These are phyloP conservation scores for Gouania willdenowi DNA, from an alignment of 2,797 vertebrate species.

Conservation along the genomic window DNA sequence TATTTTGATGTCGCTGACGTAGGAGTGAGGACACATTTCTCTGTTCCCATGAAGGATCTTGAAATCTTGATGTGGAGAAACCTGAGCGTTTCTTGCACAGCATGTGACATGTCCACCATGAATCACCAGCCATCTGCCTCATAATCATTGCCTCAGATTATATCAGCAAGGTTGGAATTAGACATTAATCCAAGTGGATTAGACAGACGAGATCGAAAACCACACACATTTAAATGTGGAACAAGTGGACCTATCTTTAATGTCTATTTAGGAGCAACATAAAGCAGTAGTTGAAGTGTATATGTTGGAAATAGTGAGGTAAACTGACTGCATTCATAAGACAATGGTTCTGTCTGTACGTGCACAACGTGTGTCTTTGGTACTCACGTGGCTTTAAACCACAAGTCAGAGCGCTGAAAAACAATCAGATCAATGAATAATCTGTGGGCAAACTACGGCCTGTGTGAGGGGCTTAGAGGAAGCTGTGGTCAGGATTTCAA, in stretches of 20 bases:
- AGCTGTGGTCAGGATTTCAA: slow-evolving; percentile 1
- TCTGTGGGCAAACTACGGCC: slow-evolving; percentile 20
- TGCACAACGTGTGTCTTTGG: too few relatives aligned
- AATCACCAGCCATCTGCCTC: slow-evolving; percentile 53
- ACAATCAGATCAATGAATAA: slow-evolving; percentile 25
- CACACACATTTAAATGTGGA: slow-evolving; percentile 24
- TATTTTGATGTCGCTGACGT: too few relatives aligned
- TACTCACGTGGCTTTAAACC: too few relatives aligned
- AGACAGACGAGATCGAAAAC: slow-evolving; percentile 55
- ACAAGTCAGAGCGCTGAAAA: slow-evolving; percentile 3
- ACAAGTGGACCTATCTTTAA: slow-evolving; percentile 1
- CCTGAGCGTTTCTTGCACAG: too few relatives aligned
- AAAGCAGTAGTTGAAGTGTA: not conserved
- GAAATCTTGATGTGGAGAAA: too few relatives aligned
- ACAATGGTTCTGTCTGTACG: too few relatives aligned
- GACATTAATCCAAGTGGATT: slow-evolving; percentile 70
- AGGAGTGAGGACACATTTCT: too few relatives aligned
- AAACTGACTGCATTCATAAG: too few relatives aligned
- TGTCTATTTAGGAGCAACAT: not conserved
- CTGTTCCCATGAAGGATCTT: too few relatives aligned
- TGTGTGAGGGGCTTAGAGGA: slow-evolving; percentile 15
- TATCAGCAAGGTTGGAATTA: slow-evolving; percentile 52
- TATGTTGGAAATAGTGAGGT: not conserved
- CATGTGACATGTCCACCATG: too few relatives aligned
- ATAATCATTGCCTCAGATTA: slow-evolving; percentile 58